These are phyloP conservation scores for Brenthis hecate DNA, from an alignment of 2,888 invertebrate species.

Conservation along the genomic window DNA sequence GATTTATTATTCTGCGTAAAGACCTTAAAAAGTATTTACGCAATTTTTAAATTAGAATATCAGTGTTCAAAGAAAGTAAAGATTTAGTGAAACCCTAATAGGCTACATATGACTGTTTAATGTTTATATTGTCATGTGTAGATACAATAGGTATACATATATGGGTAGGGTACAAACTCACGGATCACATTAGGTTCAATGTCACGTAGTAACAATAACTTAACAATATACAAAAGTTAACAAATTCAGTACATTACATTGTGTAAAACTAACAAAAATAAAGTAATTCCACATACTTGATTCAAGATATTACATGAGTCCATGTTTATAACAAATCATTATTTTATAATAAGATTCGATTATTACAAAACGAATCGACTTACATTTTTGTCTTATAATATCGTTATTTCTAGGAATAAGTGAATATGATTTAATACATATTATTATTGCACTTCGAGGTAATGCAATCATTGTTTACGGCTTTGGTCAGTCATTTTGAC, in stretches of 20 bases:
- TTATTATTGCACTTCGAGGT: conserved; percentile 28
- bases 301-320: no score
- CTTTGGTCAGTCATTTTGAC: not conserved
- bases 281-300: no score
- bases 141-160: not conserved
- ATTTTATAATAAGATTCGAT: no score
- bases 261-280: no score
- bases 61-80: not conserved
- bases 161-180: conserved; percentile 10
- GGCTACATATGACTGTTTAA: not conserved
- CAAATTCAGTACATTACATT: not conserved
- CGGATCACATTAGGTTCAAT: conserved; percentile 35
- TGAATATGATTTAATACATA: conserved; percentile 24
- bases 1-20: not conserved
- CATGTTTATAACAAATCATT: no score
- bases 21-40: not conserved
- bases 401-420: conserved; percentile 22
- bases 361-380: not conserved
- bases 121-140: not conserved
- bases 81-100: conserved; percentile 5
- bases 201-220: conserved; percentile 29
- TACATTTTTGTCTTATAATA: conserved; percentile 1
- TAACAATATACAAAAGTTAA: conserved; percentile 4
- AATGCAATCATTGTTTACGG: conserved; percentile 10
- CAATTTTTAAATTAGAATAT: conserved; percentile 22